These are phyloP conservation scores for Diglossa cyanea DNA, from an alignment of 2,797 vertebrate genomes.

Conservation along the genomic window DNA sequence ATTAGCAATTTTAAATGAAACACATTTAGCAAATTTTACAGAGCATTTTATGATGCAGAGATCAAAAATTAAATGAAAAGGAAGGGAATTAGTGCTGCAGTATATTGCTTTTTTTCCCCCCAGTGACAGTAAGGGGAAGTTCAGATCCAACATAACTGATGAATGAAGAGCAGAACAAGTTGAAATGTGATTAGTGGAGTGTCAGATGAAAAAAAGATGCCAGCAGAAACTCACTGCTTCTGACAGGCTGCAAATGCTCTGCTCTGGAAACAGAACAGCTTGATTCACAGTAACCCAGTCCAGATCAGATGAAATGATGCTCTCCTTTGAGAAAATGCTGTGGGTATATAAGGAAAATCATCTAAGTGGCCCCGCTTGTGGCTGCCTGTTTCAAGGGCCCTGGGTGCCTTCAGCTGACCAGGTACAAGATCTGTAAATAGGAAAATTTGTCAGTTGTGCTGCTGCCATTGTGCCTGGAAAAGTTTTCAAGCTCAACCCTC, in stretches of 20 bases:
- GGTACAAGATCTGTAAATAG: not conserved
- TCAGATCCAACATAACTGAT: not conserved
- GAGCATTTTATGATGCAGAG: not conserved
- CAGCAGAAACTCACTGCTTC: not conserved
- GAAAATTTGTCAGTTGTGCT: accelerated
- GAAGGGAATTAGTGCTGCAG: not conserved
- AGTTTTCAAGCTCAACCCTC: not conserved
- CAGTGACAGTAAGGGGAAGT: not conserved
- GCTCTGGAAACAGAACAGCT: not conserved
- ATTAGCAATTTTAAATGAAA: not conserved
- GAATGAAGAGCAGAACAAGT: not conserved
- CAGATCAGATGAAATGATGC: not conserved
- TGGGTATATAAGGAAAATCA: not conserved
- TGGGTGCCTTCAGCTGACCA: not conserved
- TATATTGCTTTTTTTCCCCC: not conserved
- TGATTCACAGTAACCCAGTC: not conserved
- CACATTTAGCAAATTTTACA: not conserved
- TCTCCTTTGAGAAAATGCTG: not conserved
- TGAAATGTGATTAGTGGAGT: not conserved
- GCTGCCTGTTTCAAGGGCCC: not conserved
- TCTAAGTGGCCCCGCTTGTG: accelerated
- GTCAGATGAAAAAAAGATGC: not conserved
- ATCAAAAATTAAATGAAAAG: not conserved
- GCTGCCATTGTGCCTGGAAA: not conserved
- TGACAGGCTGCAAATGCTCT: not conserved